Percentiles rank a stretch among this genome's conserved stretches.
Conservation (phyloP, 2,888 invertebrate species). For the Acanthosepion pharaonis region DNA sequence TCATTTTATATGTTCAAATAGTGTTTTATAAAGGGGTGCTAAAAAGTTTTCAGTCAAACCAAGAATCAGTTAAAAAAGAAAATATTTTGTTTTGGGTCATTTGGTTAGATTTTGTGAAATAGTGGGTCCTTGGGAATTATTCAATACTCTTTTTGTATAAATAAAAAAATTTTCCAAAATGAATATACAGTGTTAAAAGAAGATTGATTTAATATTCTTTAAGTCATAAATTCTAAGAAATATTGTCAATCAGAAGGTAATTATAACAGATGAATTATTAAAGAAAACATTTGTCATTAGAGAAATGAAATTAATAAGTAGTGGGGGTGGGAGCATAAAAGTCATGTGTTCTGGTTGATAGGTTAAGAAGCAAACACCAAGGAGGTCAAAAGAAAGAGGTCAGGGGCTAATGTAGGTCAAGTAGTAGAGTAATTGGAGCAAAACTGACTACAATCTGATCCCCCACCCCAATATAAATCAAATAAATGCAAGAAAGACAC, state of each 20-base stretch:
- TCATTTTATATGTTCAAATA: no score
- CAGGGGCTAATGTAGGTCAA: conserved; percentile 3
- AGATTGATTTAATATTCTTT: neutral
- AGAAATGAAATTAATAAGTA: neutral
- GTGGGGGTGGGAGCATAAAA: neutral
- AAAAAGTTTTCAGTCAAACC: no score
- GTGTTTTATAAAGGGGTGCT: no score
- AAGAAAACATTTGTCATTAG: neutral
- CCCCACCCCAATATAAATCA: neutral
- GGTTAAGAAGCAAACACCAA: neutral
- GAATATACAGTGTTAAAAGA: neutral
- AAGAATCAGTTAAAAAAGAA: no score
- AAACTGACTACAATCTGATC: neutral
- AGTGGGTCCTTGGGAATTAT: no score
- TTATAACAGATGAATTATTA: neutral
- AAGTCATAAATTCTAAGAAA: neutral
- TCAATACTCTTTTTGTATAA: no score
- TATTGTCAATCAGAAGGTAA: neutral
- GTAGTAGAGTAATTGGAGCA: conserved; percentile 1
- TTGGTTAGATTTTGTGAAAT: no score
- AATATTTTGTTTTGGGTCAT: no score
- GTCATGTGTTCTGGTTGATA: neutral
- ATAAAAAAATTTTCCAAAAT: neutral
- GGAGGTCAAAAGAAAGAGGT: neutral
- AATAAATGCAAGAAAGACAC: conserved; percentile 11